Percentiles rank a stretch among this genome's conserved stretches.
These are phyloP conservation scores for Oplegnathus fasciatus DNA, from an alignment of 2,113 vertebrate genomes.

Conservation along the genomic window DNA sequence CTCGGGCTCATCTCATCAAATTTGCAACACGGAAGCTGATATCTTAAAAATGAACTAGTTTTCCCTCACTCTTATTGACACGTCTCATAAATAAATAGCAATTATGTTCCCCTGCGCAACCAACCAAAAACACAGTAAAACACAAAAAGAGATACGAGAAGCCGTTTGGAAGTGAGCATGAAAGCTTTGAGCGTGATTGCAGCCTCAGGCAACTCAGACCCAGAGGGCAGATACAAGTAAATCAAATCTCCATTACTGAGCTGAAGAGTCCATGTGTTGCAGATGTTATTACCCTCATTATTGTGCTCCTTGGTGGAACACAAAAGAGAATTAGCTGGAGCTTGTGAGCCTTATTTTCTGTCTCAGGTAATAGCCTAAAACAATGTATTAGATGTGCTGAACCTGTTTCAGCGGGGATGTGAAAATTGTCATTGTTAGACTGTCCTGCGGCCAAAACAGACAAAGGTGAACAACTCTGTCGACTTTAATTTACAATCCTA, in stretches of 20 bases:
- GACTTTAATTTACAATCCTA: slow-evolving; percentile 10
- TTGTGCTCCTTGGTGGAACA: slow-evolving; percentile 37
- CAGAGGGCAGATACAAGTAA: slow-evolving; percentile 60
- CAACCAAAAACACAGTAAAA: neutral
- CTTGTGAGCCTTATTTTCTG: slow-evolving; percentile 11
- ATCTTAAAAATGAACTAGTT: neutral
- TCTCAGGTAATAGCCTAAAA: slow-evolving; percentile 9
- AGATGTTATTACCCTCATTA: slow-evolving; percentile 67
- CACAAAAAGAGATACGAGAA: slow-evolving; percentile 12
- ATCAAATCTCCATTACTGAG: slow-evolving; percentile 64
- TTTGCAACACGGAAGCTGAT: neutral
- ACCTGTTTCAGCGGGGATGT: neutral
- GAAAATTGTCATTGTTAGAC: neutral
- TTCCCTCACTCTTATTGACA: neutral
- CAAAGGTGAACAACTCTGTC: neutral
- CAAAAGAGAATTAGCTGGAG: slow-evolving; percentile 23
- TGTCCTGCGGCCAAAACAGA: neutral
- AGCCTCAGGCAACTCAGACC: slow-evolving; percentile 53
- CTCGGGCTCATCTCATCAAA: neutral
- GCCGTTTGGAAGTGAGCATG: slow-evolving; percentile 18
- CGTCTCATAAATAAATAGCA: neutral
- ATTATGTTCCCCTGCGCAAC: neutral
- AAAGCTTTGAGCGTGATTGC: slow-evolving; percentile 39
- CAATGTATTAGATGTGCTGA: slow-evolving; percentile 9
- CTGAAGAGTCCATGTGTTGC: slow-evolving; percentile 47